Base-by-base conservation (phyloP, 1,140 invertebrate species). In the Marisa cornuarietis region DNA sequence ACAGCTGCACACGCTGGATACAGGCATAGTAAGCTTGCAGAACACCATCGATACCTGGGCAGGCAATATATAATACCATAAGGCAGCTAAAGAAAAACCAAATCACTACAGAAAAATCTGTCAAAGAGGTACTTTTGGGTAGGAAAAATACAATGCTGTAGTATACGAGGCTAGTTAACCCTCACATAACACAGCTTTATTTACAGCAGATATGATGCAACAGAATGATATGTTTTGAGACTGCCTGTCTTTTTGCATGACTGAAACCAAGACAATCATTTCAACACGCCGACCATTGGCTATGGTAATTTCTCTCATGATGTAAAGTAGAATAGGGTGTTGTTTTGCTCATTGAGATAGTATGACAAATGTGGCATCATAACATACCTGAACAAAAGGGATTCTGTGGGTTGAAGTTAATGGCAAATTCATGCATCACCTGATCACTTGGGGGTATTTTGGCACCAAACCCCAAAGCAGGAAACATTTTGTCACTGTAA, bases 371-470 rank as follows among this genome's bases (percentile, higher is more conserved):
- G 51, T 76, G 18, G 22, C 16, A 18, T 14, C 6, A 31, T 16
- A 61, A 20, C 42, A 68, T 79, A 91, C 90, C 90, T 83, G 86
- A 85, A 90, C 93, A 94, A 78, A 92, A 93, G 8, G 93, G 93
- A 88, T 93, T 93, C 69, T 90, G 89, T 4, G 90, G 88, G 81
- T 93, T 91, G 71, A 93, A 88, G 87, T 94, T 94, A 80, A 91
- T 76, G 31, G 90, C 86, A 87, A 91, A 91, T 76, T 90, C 88
- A 85, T 90, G 87, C 14, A 86, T 90, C 5, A 89, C 85, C 49
- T 85, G 58, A 18, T 76, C 82, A 22, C 84, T 63, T n/a, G 88
- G 88, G 24, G 91, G 90, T 68, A 91, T 80, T 71, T 81, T 87
- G 66, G 90, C 90, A 42, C 91, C 91, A 88, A 91, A 91, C 63